phyloP scores from a whole-genome alignment of 1,140 invertebrate genomes.

The Saccostrea cuccullata region DNA sequence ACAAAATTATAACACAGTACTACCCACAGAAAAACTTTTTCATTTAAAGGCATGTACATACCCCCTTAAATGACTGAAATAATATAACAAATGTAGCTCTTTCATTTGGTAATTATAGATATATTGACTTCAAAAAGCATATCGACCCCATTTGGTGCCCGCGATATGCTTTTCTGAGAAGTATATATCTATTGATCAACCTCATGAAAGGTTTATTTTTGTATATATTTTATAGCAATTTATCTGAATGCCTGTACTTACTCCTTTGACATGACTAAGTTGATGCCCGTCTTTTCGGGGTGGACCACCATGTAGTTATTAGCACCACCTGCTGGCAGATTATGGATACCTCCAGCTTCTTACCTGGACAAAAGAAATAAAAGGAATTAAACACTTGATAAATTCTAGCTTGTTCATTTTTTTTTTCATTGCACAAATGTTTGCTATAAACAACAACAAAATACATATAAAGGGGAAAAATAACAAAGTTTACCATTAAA shows the following conservation, averaged over 20 bases:
- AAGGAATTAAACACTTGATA: not conserved
- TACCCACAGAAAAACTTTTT: too few species aligned
- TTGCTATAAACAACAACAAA: too few species aligned
- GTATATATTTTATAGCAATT: not conserved
- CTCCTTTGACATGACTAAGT: not conserved
- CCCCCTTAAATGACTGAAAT: not conserved
- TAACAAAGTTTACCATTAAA: too few species aligned
- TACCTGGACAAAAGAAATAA: not conserved
- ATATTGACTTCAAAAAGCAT: too few species aligned
- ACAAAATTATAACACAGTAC: too few species aligned
- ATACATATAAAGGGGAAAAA: too few species aligned
- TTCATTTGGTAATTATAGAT: too few species aligned
- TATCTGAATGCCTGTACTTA: not conserved
- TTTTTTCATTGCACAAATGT: not conserved
- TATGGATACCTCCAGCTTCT: not conserved
- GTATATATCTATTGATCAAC: too few species aligned
- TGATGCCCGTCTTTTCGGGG: not conserved
- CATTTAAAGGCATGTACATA: not conserved
- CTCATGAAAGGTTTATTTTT: too few species aligned
- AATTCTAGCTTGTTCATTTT: not conserved
- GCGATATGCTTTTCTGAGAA: too few species aligned
- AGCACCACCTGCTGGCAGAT: not conserved
- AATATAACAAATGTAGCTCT: too few species aligned
- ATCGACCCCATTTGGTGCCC: too few species aligned
- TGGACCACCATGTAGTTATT: not conserved